phyloP scores from a whole-genome alignment of 2,797 vertebrate genomes.

The Mormyrops attenuatus region DNA sequence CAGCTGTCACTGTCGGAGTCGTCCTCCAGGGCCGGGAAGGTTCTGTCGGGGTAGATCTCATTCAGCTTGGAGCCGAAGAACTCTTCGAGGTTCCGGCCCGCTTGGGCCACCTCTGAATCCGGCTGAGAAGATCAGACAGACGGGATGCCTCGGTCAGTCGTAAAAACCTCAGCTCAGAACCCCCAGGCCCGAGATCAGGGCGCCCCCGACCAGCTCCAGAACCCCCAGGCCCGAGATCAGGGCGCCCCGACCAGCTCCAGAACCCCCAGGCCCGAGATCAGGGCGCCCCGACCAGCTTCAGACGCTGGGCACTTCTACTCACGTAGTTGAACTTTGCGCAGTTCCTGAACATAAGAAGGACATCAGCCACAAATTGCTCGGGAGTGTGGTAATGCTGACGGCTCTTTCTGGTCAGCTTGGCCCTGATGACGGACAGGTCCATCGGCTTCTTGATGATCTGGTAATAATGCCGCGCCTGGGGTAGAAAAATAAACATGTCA shows the following conservation, averaged over 20 bases:
- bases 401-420: slow-evolving; percentile 76
- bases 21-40: slow-evolving; percentile 65
- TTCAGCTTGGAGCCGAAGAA: slow-evolving; percentile 82
- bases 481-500: background rate
- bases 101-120: slow-evolving; percentile 97
- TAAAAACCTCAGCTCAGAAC: background rate
- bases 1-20: slow-evolving; percentile 85
- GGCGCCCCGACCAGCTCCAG: background rate
- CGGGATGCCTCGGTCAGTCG: background rate
- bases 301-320: slow-evolving; percentile 46
- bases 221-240: background rate
- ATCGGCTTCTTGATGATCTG: slow-evolving; percentile 98
- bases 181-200: background rate
- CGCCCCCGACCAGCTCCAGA: background rate
- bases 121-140: slow-evolving; percentile 61
- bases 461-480: slow-evolving; percentile 93
- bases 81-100: slow-evolving; percentile 78
- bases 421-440: slow-evolving; percentile 85
- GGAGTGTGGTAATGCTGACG: slow-evolving; percentile 72
- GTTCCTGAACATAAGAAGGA: slow-evolving; percentile 93
- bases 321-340: slow-evolving; percentile 99
- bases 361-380: slow-evolving; percentile 82
- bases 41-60: slow-evolving; percentile 76
- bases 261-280: background rate
- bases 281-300: background rate